Percentiles rank a stretch among this genome's conserved stretches.
phyloP scores from a whole-genome alignment of 2,113 vertebrate genomes.

The Polypterus bichir region DNA sequence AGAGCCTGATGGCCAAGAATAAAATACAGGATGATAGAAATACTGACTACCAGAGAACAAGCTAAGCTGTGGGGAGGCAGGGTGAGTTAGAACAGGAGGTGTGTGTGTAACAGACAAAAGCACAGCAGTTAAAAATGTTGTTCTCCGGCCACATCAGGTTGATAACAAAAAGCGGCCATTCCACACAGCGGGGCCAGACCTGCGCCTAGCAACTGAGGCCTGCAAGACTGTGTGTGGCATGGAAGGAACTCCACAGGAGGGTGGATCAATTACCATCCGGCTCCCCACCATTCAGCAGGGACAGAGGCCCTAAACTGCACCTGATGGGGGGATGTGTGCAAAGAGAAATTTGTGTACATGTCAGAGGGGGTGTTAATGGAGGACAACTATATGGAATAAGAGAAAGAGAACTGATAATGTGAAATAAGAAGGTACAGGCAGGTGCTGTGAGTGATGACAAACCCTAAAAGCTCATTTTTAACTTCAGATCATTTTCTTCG shows the following conservation, averaged over 20 bases:
- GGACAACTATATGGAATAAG: background rate
- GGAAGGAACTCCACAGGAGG: conserved; percentile 2
- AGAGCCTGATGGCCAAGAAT: too few species aligned
- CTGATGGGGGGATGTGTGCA: conserved; percentile 2
- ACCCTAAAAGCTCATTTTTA: too few species aligned
- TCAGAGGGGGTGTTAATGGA: background rate
- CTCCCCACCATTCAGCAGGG: background rate
- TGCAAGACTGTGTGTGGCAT: background rate
- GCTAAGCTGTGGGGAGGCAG: background rate
- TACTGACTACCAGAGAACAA: too few species aligned
- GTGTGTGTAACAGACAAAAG: conserved; percentile 3
- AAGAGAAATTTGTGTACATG: background rate
- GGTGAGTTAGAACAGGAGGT: background rate
- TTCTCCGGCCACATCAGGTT: background rate
- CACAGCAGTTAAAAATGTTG: background rate
- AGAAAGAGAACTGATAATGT: too few species aligned
- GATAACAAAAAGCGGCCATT: conserved; percentile 3
- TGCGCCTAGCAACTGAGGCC: background rate
- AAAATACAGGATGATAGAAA: too few species aligned
- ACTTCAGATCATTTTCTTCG: too few species aligned
- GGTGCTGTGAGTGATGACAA: too few species aligned
- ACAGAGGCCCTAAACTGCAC: background rate
- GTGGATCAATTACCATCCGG: conserved; percentile 7
- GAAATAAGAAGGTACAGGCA: too few species aligned
- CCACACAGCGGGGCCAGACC: conserved; percentile 4